A percentile compares a stretch with the other conserved stretches of the same genome.
These are phyloP conservation scores for Axis porcinus DNA, from an alignment of 2,113 vertebrate genomes.

Conservation along the genomic window DNA sequence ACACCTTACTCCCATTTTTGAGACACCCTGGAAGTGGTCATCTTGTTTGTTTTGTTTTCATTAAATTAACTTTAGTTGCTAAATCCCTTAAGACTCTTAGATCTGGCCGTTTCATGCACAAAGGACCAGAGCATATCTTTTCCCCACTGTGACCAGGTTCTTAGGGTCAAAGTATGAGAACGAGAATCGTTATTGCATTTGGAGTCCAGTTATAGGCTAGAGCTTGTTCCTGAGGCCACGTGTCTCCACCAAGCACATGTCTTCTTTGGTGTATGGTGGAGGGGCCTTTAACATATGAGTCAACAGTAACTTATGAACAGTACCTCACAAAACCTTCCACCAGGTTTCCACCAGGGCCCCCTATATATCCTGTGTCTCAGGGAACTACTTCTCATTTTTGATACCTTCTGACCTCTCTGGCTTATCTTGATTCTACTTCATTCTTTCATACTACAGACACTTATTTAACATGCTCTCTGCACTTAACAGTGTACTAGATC, in stretches of 20 bases:
- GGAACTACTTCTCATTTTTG: not conserved
- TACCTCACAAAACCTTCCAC: not conserved
- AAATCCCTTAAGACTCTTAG: not conserved
- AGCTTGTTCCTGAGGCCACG: not conserved
- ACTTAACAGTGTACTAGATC: not conserved
- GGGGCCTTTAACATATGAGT: not conserved
- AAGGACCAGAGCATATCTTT: not conserved
- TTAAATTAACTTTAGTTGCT: not conserved
- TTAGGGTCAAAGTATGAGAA: not conserved
- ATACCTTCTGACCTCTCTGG: not conserved
- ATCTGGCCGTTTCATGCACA: not conserved
- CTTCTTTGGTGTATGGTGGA: not conserved
- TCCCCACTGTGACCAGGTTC: not conserved
- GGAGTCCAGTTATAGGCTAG: not conserved
- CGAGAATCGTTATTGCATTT: not conserved
- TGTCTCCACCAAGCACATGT: not conserved
- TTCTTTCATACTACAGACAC: not conserved
- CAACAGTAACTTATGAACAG: not conserved
- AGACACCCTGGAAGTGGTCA: not conserved
- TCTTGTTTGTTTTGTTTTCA: not conserved
- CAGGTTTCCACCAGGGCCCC: not conserved
- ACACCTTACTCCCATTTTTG: not conserved
- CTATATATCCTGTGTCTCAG: not conserved
- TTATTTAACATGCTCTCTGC: not conserved
- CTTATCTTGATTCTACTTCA: not conserved